Percentiles rank a stretch among this genome's conserved stretches.
Evolutionary conservation across 2,113 vertebrate species (phyloP).

Genomic region (Paramisgurnus dabryanus): DNA sequence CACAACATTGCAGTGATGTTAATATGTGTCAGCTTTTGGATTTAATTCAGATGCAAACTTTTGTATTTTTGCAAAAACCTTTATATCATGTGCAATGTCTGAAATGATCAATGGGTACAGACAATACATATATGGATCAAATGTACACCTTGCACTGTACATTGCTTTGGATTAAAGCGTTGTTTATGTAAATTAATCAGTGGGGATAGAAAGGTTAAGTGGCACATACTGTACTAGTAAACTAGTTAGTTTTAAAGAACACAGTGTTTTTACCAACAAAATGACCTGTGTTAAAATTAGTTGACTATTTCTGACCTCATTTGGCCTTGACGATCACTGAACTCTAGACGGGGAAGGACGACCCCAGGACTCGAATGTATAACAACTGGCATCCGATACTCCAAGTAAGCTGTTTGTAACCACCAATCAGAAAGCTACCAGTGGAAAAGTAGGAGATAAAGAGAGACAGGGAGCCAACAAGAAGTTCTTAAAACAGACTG

Average conservation of each 20-base stretch:
- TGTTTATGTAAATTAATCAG: not conserved
- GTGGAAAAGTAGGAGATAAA: not conserved
- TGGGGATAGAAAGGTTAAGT: not conserved
- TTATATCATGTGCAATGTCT: not conserved
- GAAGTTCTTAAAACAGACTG: not conserved
- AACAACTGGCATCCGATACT: conserved; percentile 90
- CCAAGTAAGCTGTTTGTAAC: conserved; percentile 90
- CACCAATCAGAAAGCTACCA: conserved; percentile 93
- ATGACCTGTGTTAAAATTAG: not conserved
- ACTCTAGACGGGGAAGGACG: conserved; percentile 86
- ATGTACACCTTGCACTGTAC: not conserved
- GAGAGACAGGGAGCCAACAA: not conserved
- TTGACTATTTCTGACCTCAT: conserved; percentile 76
- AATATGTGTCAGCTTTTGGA: conserved; percentile 5
- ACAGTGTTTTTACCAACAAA: not conserved
- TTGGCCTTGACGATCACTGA: conserved; percentile 90
- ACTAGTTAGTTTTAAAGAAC: not conserved
- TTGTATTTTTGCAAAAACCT: not conserved
- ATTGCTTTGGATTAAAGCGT: not conserved
- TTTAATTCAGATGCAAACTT: not conserved
- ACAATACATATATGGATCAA: too few species aligned
- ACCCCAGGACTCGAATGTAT: conserved; percentile 90
- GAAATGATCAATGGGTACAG: not conserved
- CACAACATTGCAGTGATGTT: not conserved
- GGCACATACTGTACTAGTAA: not conserved